These are phyloP conservation scores for Tretioscincus oriximinensis DNA, from an alignment of 2,113 vertebrate genomes.

Conservation along the genomic window DNA sequence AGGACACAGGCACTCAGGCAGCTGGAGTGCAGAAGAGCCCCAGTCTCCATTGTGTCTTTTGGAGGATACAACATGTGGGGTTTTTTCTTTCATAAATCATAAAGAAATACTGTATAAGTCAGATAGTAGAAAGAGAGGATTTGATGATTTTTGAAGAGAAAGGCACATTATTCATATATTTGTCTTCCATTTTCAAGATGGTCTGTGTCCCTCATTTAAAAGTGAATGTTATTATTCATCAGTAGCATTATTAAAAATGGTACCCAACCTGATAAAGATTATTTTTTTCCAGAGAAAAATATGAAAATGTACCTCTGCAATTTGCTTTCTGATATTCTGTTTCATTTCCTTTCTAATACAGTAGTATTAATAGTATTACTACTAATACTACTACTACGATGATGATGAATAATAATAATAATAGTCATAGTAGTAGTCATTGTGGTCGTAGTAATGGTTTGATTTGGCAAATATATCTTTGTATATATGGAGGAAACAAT, in stretches of 20 bases:
- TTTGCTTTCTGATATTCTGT: background rate
- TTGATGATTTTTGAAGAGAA: no score
- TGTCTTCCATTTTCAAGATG: background rate
- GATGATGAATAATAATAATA: no score
- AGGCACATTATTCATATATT: background rate
- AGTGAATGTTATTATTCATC: background rate
- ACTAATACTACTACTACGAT: no score
- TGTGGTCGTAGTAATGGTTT: no score
- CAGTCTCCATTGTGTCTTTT: background rate
- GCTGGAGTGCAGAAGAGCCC: no score
- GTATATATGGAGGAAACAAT: background rate
- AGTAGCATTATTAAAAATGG: background rate
- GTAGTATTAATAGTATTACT: background rate
- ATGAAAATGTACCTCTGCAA: background rate
- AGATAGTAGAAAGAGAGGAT: no score
- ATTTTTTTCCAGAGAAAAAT: background rate
- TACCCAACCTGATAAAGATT: background rate
- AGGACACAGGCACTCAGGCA: no score
- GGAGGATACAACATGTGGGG: background rate
- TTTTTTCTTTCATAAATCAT: no score
- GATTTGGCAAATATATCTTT: background rate
- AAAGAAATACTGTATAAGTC: no score
- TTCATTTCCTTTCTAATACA: background rate
- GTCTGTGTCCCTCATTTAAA: background rate
- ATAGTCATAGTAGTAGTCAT: no score